Percentiles rank a stretch among this genome's conserved stretches.
Evolutionary conservation across 2,797 vertebrate species (phyloP).

Genomic region (Coregonus ussuriensis): DNA sequence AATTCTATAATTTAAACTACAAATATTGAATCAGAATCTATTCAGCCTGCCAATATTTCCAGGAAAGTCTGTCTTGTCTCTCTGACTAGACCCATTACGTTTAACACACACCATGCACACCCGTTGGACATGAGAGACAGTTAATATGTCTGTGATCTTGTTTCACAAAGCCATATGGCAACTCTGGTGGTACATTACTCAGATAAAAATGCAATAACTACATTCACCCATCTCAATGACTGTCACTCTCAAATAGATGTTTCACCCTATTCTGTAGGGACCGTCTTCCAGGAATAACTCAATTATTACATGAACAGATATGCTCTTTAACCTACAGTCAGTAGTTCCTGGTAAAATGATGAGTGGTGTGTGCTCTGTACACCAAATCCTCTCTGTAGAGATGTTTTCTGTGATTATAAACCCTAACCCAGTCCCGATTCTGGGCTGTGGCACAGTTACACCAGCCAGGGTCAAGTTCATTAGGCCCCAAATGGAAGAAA

Average conservation of each 20-base stretch:
- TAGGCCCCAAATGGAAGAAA: background rate
- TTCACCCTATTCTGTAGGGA: background rate
- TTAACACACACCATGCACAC: conserved; percentile 1
- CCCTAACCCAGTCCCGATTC: background rate
- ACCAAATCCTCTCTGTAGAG: conserved; percentile 8
- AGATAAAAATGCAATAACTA: conserved; percentile 8
- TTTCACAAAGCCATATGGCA: conserved; percentile 26
- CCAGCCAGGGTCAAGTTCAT: background rate
- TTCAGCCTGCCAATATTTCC: background rate
- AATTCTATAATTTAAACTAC: background rate
- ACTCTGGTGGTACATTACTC: background rate
- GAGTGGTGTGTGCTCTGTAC: background rate
- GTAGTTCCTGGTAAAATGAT: background rate
- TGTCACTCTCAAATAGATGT: conserved; percentile 17
- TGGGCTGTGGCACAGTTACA: conserved; percentile 16
- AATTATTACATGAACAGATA: conserved; percentile 6
- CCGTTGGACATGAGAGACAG: background rate
- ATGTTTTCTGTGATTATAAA: background rate
- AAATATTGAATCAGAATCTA: background rate
- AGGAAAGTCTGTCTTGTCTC: background rate
- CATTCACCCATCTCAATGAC: conserved; percentile 18
- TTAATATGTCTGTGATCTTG: conserved; percentile 25
- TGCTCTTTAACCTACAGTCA: background rate
- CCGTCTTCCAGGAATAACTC: background rate
- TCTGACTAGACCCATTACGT: background rate